Base-by-base conservation (phyloP, 2,797 vertebrate genomes). In the Rallus crepitans region DNA sequence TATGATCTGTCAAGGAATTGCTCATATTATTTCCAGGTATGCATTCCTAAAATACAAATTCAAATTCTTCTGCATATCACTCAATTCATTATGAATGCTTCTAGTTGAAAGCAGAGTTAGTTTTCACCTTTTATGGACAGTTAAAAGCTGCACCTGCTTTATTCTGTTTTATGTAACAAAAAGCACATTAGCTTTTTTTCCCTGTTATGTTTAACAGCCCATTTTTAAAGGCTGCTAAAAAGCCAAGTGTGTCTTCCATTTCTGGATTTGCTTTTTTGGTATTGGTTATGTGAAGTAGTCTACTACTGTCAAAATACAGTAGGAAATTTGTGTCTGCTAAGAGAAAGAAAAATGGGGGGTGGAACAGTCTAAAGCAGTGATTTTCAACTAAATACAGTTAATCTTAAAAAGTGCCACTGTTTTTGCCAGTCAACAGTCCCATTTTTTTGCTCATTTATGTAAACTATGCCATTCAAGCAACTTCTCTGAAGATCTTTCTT, bases 1-100 rank as follows among this genome's bases (percentile, higher is more conserved):
- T 75, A 79, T 42, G 39, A 93, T 79, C 89, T 94, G 66, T 94
- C 89, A 96, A 96, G 94, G 85, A 96, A 95, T 70, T 90, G 66
- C 39, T 90, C 66, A 76, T 78, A 85, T 61, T 86, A 82, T 88
- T 96, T 94, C 92, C 65, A 91, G 65, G 78, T 85, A 89, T 30
- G n/a, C 82, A 91, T 94, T 96, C 91, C 72, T 88, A 78, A 83
- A 65, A 81, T 19, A 80, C 79, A 92, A 94, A 92, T 71, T 75
- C 73, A 95, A 97, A 91, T 91, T 91, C 40, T 85, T 92, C 57
- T 59, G 19, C 40, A 10, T 48, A 69, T 89, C 84, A 59, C 45
- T 88, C 87, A 59, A 56, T 61, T 89, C 50, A 59, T 85, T 88
- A 68, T 30, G 52, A 91, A 88, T 78, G 47, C 28, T 91, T 89